Evolutionary conservation across 2,797 vertebrate genomes (phyloP), one percentile per base, ranked within the genome.

Genomic region (Eidolon dupreanum): DNA sequence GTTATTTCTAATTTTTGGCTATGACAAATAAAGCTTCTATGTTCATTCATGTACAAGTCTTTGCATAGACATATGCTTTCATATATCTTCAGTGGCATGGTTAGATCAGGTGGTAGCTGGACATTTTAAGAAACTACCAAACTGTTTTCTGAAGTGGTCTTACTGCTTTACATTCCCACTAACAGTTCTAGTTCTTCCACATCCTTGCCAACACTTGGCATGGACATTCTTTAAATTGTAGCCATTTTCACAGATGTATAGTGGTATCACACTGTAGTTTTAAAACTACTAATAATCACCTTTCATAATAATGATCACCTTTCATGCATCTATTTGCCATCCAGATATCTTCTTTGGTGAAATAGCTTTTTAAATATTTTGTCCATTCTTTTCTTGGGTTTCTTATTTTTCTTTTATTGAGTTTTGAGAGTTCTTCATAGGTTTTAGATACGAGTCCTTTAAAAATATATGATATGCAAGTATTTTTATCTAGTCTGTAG

Each of bases 11-110:
- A 10, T 57, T 59, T 86, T 28, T 1, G 38, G 51, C 73, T n/a
- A 88, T 90, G 83, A 90, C 33, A 82, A 94, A 95, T 24, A 59
- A 71, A 95, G 9, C 24, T 93, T 26, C 13, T 73, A 6, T 38
- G 57, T 70, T 17, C 24, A 46, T 75, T 95, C 28, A 63, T 24
- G 46, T 38, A 10, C 17, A 81, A 85, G 83, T 65, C 81, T 88
- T 77, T 49, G 9, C 74, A n/a, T 1, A 68, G 65, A 66, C 19
- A 16, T 83, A 59, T 6, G 15, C 51, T 63, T 73, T 86, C 6
- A 16, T 83, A 2, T 13, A 31, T 66, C 75, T 68, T 86, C 28
- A 51, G 46, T 46, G 53, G 46, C 88, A 57, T 51, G 19, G 38
- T 57, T 85, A 79, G 55, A 53, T 82, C 1, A 2, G 24, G 7